These are phyloP conservation scores for Mixornis gularis DNA, from an alignment of 2,113 vertebrate species.

Conservation along the genomic window DNA sequence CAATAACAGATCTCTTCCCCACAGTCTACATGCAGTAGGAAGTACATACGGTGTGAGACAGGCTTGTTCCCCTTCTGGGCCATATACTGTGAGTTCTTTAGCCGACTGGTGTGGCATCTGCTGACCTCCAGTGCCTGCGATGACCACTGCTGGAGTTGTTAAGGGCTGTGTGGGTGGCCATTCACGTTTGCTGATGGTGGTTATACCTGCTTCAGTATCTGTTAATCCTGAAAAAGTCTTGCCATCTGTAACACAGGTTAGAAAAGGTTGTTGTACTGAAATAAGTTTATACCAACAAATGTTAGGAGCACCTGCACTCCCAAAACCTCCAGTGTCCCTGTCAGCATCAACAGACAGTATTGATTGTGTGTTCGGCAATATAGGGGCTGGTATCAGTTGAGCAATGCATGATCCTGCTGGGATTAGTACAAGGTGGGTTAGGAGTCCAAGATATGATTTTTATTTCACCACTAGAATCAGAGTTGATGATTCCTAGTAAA, in stretches of 20 bases:
- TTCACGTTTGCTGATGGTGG: neutral
- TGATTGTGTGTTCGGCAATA: rapidly evolving
- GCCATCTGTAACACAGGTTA: neutral
- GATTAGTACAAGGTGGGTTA: neutral
- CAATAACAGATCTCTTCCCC: neutral
- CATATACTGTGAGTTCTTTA: rapidly evolving
- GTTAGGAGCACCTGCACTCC: neutral
- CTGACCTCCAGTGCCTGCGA: rapidly evolving
- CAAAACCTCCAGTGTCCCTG: neutral
- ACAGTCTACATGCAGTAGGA: neutral
- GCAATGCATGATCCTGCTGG: neutral
- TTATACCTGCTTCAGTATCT: neutral
- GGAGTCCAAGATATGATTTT: neutral
- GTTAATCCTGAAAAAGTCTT: neutral
- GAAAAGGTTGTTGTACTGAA: neutral
- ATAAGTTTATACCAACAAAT: neutral
- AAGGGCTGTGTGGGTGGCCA: neutral
- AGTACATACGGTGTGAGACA: rapidly evolving
- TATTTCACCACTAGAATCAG: neutral
- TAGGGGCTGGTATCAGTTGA: neutral
- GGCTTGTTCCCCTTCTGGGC: neutral
- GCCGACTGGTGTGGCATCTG: neutral
- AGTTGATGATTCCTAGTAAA: neutral
- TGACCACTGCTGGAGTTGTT: rapidly evolving
- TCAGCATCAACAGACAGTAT: neutral